Base-by-base conservation (phyloP, 2,888 invertebrate genomes). In the Pegoplata infirma region DNA sequence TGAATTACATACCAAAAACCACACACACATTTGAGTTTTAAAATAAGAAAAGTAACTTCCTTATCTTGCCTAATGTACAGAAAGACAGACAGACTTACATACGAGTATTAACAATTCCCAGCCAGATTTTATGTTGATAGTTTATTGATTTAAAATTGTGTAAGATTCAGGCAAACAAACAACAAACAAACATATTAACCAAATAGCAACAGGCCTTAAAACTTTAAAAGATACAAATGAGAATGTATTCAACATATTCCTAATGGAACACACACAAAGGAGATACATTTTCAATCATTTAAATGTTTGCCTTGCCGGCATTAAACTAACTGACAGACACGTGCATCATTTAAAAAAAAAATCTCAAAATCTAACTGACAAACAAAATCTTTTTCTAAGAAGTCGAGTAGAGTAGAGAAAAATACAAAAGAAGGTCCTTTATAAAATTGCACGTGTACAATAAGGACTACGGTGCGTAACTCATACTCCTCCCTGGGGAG, bases 1-100 rank as follows among this genome's bases (percentile, higher is more conserved):
- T 73, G 25, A 68, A 73, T 77, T 72, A 73, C 73, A 73, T 63
- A 25, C 56, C 44, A 61, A 40, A 36, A 56, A 56, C 61, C 75
- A 49, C 66, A 51, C 66, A 71, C 59, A 68, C 47, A 76, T n/a
- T n/a, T n/a, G n/a, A n/a, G n/a, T n/a, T n/a, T n/a, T n/a, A n/a
- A n/a, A n/a, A n/a, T n/a, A n/a, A 58, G 7, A 69, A 46, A 67
- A 63, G 17, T 49, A 32, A 72, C 63, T 77, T 77, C 77, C 77
- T 77, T 67, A 51, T 68, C 59, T 68, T 58, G 46, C 12, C 71
- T 36, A 21, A 46, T 55, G 55, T 63, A n/a, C n/a, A n/a, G n/a
- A n/a, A n/a, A n/a, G n/a, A n/a, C n/a, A n/a, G n/a, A n/a, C n/a
- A n/a, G n/a, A n/a, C n/a, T n/a, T n/a, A n/a, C n/a, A n/a, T n/a